Evolutionary conservation across 2,797 vertebrate genomes (phyloP).

Genomic region (Podarcis siculus): DNA sequence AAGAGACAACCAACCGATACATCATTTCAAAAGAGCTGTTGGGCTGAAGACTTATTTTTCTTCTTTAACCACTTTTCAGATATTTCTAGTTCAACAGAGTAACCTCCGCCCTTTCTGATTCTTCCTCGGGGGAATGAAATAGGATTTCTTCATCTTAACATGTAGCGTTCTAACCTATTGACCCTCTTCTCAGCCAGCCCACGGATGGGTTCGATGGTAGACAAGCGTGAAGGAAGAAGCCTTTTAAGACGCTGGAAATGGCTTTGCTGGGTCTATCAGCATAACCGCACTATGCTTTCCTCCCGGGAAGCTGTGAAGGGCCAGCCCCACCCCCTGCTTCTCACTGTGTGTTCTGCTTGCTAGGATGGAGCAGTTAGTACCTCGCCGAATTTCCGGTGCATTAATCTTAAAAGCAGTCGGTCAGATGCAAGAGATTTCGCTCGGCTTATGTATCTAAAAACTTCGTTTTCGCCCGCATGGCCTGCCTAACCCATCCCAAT

Average conservation of each 20-base stretch:
- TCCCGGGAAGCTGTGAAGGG: neutral
- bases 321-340: neutral
- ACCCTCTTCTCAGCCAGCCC: constrained; percentile 18
- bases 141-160: constrained; percentile 48
- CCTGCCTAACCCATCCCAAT: neutral
- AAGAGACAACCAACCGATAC: neutral
- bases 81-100: neutral
- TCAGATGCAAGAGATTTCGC: neutral
- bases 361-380: neutral
- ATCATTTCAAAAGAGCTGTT: neutral
- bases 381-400: neutral
- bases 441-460: neutral
- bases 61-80: constrained; percentile 1
- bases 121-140: constrained; percentile 25
- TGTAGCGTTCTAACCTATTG: constrained; percentile 41
- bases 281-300: neutral
- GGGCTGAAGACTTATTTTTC: neutral
- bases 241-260: constrained; percentile 43
- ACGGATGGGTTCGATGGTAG: neutral
- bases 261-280: neutral
- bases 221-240: constrained; percentile 22
- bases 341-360: neutral
- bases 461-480: neutral
- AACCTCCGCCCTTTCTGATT: neutral
- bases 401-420: constrained; percentile 3